Evolutionary conservation across 2,113 vertebrate genomes (phyloP), one percentile per base, ranked within the genome.

Genomic region (Trematomus loennbergii): DNA sequence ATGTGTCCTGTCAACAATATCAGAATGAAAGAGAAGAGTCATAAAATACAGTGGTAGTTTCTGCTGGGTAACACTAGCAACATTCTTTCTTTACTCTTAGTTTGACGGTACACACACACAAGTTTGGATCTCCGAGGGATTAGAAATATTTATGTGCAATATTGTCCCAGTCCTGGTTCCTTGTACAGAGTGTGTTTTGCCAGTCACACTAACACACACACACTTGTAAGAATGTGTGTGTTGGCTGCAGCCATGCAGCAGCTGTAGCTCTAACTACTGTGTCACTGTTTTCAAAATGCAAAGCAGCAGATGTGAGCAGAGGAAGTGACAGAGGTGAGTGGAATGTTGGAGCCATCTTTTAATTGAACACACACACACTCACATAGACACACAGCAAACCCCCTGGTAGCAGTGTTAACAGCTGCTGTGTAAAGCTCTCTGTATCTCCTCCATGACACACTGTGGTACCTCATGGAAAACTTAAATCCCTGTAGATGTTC

Each of bases 261-360:
- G 89, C 85, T 87, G 84, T 55, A 85, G 76, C 75, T 87, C 88
- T 95, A 93, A 95, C 92, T 53, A 71, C 72, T 89, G 40, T 94
- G 84, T 95, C 88, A 91, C 91, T 93, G 89, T 94, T 92, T 93
- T 94, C 93, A 95, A 96, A 97, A 96, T 95, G 95, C 97, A 90
- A 94, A 82, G 96, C 95, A 84, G 96, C 96, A 99, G 98, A 95
- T 98, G 94, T 97, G 96, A 96, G 94, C 96, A 91, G 95, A 98
- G 94, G 97, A 98, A 94, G 95, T 98, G 93, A 96, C 96, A 4
- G 96, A 97, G 97, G 98, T 99, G 96, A 98, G 97, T 96, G 96
- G 94, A 95, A 92, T 87, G 90, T 93, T 94, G 85, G 77, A 79
- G 78, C 70, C 90, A 77, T 83, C 66, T 88, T 91, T 91, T 75